Evolutionary conservation across 2,888 invertebrate genomes (phyloP), one percentile per base, ranked within the genome.

Genomic region (Xiphydria camelus): DNA sequence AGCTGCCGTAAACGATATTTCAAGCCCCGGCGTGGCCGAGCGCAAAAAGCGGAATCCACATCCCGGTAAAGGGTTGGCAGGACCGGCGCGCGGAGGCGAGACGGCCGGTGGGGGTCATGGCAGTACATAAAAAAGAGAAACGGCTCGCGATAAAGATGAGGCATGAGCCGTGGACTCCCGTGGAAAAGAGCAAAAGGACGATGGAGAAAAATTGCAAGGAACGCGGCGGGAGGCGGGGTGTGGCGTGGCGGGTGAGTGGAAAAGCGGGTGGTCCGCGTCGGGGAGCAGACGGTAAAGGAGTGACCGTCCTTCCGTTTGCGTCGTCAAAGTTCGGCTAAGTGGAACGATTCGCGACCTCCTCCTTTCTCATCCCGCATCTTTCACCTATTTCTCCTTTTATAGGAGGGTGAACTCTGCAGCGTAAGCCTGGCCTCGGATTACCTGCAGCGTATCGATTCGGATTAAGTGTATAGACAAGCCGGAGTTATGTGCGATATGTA

Each of bases 91-190:
- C 7, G 1, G 21, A 10, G 33, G 15, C 22, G 22, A 34, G 10
- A 15, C 7, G 20, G 5, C n/a, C 4, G 18, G 2, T n/a, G 4
- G 18, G 14, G 14, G 18, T 3, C 31, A 17, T 23, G 42, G 42
- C 19, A 42, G 26, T 36, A 41, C 34, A 34, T 34, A 42, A 46
- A 43, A 42, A 34, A 43, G 40, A 36, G 26, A 35, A 40, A 45
- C 35, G 32, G 23, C 44, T 31, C 29, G 44, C 44, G 44, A 44
- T 44, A 44, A 44, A 44, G 44, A 44, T 44, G 44, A 44, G 25
- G 23, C 44, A 44, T 44, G 37, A 39, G 31, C 38, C 38, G 31
- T 14, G 38, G 44, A 34, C 29, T 34, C 35, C 17, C 12, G 19
- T 29, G 36, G 20, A 4, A 20, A 26, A 20, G 20, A 33, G 31